Conservation (phyloP, 2,888 invertebrate species). For the Polylopha cassiicola region DNA sequence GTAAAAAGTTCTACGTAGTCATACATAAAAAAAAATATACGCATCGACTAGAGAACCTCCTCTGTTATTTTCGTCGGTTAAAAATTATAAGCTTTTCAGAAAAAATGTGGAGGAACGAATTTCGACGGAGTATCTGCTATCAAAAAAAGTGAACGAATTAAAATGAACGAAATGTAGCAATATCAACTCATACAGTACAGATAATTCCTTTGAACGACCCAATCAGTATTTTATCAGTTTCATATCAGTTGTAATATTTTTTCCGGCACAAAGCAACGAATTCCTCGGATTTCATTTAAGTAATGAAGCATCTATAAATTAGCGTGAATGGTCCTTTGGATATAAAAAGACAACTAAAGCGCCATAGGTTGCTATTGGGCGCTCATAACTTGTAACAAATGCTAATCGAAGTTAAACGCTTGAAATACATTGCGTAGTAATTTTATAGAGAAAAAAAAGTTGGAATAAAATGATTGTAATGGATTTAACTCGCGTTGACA, state of each 20-base stretch:
- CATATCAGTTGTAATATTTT: conserved; percentile 3
- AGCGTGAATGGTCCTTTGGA: conserved; percentile 49
- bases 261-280: conserved; percentile 15
- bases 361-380: conserved; percentile 47
- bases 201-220: background rate
- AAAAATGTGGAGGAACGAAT: no score
- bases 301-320: conserved; percentile 59
- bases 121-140: no score
- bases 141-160: no score
- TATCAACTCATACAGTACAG: background rate
- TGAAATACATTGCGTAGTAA: conserved; percentile 12
- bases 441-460: no score
- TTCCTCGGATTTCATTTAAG: conserved; percentile 40
- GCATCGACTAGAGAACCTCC: no score
- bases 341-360: conserved; percentile 64
- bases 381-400: background rate
- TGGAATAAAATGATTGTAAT: no score
- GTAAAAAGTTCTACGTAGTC: no score
- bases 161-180: background rate
- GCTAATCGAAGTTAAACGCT: background rate
- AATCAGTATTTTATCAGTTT: background rate
- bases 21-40: no score
- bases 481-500: no score
- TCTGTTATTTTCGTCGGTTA: no score
- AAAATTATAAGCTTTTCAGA: no score